These are phyloP conservation scores for Okapia johnstoni DNA, from an alignment of 2,113 vertebrate species.

Conservation along the genomic window DNA sequence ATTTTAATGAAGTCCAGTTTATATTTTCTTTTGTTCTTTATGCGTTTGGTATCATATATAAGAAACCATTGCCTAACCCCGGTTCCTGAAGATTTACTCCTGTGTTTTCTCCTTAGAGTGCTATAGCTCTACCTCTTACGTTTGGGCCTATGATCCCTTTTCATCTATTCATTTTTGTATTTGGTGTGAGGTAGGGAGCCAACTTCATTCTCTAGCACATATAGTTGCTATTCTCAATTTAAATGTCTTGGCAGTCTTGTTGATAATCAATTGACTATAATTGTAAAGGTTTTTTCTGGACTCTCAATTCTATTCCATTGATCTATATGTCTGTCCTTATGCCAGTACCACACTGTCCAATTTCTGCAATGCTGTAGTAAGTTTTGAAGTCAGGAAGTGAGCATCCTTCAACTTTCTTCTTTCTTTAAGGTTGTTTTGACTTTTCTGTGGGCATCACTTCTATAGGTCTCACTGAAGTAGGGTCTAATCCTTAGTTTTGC, in stretches of 20 bases:
- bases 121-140: background rate
- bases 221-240: background rate
- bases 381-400: background rate
- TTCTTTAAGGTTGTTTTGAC: background rate
- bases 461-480: background rate
- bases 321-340: background rate
- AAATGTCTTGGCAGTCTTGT: background rate
- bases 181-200: background rate
- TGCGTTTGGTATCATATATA: background rate
- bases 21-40: background rate
- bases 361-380: background rate
- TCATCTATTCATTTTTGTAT: background rate
- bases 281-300: background rate
- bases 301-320: background rate
- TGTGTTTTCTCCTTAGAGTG: background rate
- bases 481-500: background rate
- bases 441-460: background rate
- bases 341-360: background rate
- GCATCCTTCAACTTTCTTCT: background rate
- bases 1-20: background rate
- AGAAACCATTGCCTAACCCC: background rate
- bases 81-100: background rate
- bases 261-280: background rate
- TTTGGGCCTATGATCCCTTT: background rate
- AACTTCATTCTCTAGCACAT: background rate